phyloP scores from a whole-genome alignment of 2,113 vertebrate genomes.

The Strigops habroptila region DNA sequence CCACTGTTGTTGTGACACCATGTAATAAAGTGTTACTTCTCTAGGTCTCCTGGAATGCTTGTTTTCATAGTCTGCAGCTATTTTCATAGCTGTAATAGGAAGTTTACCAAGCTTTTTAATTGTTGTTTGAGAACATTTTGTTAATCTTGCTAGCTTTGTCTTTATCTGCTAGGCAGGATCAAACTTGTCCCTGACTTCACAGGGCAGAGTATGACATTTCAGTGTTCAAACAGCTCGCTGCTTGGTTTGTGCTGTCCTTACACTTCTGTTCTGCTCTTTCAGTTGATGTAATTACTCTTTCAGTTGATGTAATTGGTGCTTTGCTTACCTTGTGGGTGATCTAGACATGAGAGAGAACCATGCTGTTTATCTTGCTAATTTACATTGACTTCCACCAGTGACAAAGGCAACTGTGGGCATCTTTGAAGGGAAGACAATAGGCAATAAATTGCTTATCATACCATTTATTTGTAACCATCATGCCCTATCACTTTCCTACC shows the following conservation, averaged over 20 bases:
- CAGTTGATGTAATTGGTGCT: conserved; percentile 13
- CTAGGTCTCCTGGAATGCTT: background rate
- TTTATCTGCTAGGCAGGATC: conserved; percentile 33
- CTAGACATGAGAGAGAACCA: background rate
- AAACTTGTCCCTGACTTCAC: conserved; percentile 3
- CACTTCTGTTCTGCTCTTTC: background rate
- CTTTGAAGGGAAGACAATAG: background rate
- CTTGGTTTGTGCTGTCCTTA: background rate
- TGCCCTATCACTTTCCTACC: background rate
- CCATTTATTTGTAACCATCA: background rate
- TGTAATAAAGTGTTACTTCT: background rate
- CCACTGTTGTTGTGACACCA: background rate
- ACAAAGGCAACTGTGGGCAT: background rate
- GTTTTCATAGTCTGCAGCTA: background rate
- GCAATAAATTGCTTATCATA: background rate
- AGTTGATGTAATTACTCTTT: conserved; percentile 9
- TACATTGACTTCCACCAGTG: background rate
- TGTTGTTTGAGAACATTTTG: background rate
- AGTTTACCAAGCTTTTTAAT: background rate
- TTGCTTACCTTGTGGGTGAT: conserved; percentile 16
- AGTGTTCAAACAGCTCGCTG: background rate
- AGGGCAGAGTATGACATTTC: conserved; percentile 5
- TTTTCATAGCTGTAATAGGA: conserved; percentile 13
- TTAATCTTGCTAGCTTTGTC: conserved; percentile 13
- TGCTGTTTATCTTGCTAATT: background rate